These are phyloP conservation scores for Porites divaricata DNA, from an alignment of 92 coral and sea anemone species.

Conservation along the genomic window DNA sequence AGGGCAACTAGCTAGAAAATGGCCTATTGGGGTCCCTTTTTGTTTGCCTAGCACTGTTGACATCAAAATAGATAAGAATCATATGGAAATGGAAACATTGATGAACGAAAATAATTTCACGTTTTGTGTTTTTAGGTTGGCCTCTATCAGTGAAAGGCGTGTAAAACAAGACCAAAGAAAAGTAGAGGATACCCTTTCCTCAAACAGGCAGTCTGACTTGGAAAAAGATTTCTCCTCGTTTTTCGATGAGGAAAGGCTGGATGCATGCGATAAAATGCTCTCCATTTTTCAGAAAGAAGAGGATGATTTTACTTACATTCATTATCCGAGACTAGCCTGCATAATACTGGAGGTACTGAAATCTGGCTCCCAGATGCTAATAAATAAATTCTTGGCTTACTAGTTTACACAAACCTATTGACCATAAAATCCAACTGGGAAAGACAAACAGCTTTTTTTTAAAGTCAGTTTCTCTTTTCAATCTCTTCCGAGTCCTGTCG, in stretches of 20 bases:
- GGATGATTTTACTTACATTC: not conserved
- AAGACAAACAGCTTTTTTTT: too few relatives aligned
- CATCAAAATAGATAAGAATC: too few relatives aligned
- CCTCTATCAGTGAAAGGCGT: slow-evolving; percentile 21
- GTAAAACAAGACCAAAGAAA: not conserved
- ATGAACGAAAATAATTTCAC: too few relatives aligned
- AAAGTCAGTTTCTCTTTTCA: too few relatives aligned
- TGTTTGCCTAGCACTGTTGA: too few relatives aligned
- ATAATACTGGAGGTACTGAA: slow-evolving; percentile 4
- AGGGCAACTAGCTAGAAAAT: too few relatives aligned
- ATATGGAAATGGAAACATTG: too few relatives aligned
- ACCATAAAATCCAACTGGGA: too few relatives aligned
- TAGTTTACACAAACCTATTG: too few relatives aligned
- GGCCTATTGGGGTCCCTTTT: too few relatives aligned
- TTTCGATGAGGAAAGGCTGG: not conserved
- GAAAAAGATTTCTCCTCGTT: not conserved
- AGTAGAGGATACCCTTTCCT: slow-evolving; percentile 1
- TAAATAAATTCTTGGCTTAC: too few relatives aligned
- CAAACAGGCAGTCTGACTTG: slow-evolving; percentile 7
- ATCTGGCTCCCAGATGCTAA: not conserved
- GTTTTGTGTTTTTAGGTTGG: not conserved
- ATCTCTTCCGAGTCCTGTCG: too few relatives aligned
- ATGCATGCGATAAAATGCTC: not conserved
- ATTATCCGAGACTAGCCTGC: slow-evolving; percentile 20
- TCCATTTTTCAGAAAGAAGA: not conserved